phyloP scores from a whole-genome alignment of 2,113 vertebrate species.

The Bambusicola thoracicus region DNA sequence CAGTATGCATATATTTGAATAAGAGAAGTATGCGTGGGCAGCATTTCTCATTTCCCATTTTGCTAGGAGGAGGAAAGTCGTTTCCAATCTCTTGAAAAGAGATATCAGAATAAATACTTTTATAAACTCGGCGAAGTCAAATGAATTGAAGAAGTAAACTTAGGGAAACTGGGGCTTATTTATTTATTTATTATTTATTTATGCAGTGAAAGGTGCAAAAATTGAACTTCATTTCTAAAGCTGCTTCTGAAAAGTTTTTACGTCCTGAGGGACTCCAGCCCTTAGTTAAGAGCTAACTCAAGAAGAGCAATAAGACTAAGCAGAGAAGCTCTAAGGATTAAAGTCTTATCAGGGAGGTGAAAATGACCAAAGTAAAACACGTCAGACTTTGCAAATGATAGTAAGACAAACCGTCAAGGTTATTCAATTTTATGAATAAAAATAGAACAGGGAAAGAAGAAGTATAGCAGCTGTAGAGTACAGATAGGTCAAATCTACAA shows the following conservation, averaged over 20 bases:
- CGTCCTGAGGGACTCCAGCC: neutral
- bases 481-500: neutral
- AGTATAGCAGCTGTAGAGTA: neutral
- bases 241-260: neutral
- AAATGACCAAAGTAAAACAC: neutral
- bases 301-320: neutral
- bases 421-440: conserved; percentile 4
- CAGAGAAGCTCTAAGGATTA: neutral
- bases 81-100: conserved; percentile 6
- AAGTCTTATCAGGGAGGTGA: neutral
- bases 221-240: neutral
- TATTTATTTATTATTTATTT: neutral
- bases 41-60: neutral
- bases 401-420: neutral
- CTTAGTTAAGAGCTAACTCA: neutral
- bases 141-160: neutral
- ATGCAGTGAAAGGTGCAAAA: neutral
- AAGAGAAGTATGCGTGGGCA: neutral
- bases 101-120: neutral
- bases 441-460: neutral
- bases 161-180: neutral
- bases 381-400: neutral
- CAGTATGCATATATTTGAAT: conserved; percentile 2
- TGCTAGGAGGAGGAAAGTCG: neutral
- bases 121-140: neutral